phyloP scores from a whole-genome alignment of 2,888 invertebrate genomes.

The Apomyelois bistriatella region DNA sequence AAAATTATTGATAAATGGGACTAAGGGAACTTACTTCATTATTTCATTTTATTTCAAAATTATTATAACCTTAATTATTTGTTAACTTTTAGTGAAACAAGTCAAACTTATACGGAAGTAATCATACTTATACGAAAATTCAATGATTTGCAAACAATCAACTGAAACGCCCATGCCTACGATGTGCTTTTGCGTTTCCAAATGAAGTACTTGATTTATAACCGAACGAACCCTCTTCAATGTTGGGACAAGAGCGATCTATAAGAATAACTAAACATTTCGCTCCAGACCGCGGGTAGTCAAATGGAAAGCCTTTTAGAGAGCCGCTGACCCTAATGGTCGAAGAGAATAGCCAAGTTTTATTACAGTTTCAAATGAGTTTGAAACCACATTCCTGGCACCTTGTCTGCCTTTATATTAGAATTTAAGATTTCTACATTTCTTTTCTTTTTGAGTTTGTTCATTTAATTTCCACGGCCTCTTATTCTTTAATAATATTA shows the following conservation, averaged over 20 bases:
- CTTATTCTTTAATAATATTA: too few relatives aligned
- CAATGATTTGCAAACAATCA: too few relatives aligned
- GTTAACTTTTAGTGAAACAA: too few relatives aligned
- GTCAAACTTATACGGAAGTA: too few relatives aligned
- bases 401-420: conserved; percentile 2
- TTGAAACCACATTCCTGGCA: conserved; percentile 1
- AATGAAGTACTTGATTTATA: conserved; percentile 44
- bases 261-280: conserved; percentile 33
- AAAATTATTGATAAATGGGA: too few relatives aligned
- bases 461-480: conserved; percentile 12
- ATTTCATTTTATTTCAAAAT: too few relatives aligned
- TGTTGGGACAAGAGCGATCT: conserved; percentile 31
- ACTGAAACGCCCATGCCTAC: too few relatives aligned
- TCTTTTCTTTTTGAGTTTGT: neutral
- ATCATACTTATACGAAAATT: too few relatives aligned
- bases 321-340: conserved; percentile 3
- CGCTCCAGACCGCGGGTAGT: conserved; percentile 2
- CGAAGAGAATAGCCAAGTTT: conserved; percentile 9
- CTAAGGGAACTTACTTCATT: too few relatives aligned
- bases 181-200: conserved; percentile 34
- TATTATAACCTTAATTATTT: too few relatives aligned
- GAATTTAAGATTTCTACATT: neutral
- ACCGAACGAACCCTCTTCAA: conserved; percentile 36
- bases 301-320: conserved; percentile 13
- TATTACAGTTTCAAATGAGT: conserved; percentile 10